These are phyloP conservation scores for Salarias fasciatus DNA, from an alignment of 2,797 vertebrate species.

Conservation along the genomic window DNA sequence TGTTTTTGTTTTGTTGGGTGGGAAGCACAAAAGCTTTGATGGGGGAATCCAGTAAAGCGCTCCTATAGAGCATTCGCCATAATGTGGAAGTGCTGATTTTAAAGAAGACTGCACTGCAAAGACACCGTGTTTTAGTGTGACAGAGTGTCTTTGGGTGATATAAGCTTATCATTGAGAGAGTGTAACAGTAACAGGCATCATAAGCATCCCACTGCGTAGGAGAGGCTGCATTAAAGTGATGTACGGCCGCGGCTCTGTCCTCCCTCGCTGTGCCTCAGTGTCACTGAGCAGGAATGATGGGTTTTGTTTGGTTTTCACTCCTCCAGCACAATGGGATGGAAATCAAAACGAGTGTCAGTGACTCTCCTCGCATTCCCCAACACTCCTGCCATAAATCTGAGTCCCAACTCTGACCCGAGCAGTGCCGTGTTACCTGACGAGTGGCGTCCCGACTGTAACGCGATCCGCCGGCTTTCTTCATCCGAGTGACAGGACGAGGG, in stretches of 20 bases:
- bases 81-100: conserved; percentile 6
- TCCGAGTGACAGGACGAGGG: too few species aligned
- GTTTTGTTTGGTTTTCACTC: conserved; percentile 36
- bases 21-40: too few species aligned
- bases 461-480: too few species aligned
- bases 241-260: conserved; percentile 2
- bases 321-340: conserved; percentile 18
- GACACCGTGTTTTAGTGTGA: conserved; percentile 18
- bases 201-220: neutral
- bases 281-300: conserved; percentile 23
- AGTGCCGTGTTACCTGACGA: conserved; percentile 3
- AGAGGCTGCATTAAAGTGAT: conserved; percentile 18
- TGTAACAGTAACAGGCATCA: neutral
- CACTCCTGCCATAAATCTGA: conserved; percentile 15
- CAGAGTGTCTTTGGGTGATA: neutral
- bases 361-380: neutral
- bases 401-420: conserved; percentile 21
- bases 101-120: neutral
- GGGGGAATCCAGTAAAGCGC: conserved; percentile 8
- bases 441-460: too few species aligned
- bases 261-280: conserved; percentile 8
- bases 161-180: conserved; percentile 12
- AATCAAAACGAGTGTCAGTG: conserved; percentile 10
- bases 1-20: too few species aligned
- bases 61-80: conserved; percentile 21